Evolutionary conservation across 2,113 vertebrate species (phyloP).

Genomic region (Gnathonemus longibarbis): DNA sequence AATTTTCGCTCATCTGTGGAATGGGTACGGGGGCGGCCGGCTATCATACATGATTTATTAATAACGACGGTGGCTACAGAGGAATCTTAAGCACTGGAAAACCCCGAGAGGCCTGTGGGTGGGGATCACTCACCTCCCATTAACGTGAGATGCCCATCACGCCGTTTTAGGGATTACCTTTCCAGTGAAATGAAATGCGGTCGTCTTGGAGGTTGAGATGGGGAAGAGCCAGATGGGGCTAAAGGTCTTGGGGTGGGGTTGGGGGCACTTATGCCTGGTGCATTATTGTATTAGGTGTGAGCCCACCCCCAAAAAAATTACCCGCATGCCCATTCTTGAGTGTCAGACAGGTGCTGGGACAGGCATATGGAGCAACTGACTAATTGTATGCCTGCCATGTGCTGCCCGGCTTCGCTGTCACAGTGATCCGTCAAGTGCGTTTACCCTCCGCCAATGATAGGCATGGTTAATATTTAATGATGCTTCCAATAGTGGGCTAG

Average conservation of each 20-base stretch:
- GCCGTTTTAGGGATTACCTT: not conserved
- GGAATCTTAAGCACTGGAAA: not conserved
- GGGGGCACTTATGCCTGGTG: not conserved
- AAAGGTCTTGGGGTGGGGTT: not conserved
- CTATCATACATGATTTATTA: not conserved
- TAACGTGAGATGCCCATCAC: not conserved
- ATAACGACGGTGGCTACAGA: not conserved
- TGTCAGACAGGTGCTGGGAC: not conserved
- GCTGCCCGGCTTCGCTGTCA: not conserved
- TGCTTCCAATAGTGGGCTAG: not conserved
- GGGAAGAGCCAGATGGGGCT: not conserved
- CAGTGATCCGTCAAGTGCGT: not conserved
- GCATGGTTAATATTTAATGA: not conserved
- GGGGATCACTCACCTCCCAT: not conserved
- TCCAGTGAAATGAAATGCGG: not conserved
- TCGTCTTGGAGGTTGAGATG: not conserved
- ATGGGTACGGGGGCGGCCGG: not conserved
- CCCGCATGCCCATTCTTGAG: not conserved
- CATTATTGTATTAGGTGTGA: not conserved
- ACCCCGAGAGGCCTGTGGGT: not conserved
- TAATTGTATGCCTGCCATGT: not conserved
- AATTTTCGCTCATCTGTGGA: not conserved
- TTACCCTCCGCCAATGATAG: not conserved
- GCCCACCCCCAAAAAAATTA: not conserved
- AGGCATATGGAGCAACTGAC: not conserved